Percentiles rank a stretch among this genome's conserved stretches.
Conservation (phyloP, 2,113 vertebrate species). For the Cynocephalus volans region DNA sequence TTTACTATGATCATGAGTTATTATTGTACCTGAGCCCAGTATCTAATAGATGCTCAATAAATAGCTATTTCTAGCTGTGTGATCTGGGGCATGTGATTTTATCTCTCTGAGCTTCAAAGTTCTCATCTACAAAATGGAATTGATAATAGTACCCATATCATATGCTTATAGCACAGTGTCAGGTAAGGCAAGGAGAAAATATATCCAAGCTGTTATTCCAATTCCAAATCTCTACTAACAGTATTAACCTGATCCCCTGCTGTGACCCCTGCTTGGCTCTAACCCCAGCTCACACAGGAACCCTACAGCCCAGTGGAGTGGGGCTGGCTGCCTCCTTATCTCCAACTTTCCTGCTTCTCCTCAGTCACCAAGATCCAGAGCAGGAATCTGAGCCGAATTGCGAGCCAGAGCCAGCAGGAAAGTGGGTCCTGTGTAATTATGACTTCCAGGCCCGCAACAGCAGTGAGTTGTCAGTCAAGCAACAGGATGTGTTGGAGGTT, state of each 20-base stretch:
- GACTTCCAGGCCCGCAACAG: slow-evolving; percentile 95
- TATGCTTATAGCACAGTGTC: background rate
- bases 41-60: background rate
- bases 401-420: background rate
- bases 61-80: background rate
- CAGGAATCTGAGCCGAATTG: slow-evolving; percentile 9
- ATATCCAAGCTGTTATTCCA: background rate
- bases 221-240: background rate
- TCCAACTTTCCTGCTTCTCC: background rate
- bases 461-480: slow-evolving; percentile 94
- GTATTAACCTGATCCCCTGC: slow-evolving; percentile 40
- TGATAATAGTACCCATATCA: background rate
- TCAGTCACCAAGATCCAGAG: slow-evolving; percentile 65
- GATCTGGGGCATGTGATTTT: background rate
- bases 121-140: background rate
- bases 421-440: slow-evolving; percentile 90
- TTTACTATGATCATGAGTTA: background rate
- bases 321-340: background rate
- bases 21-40: background rate
- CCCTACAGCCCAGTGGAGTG: background rate
- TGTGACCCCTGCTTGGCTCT: slow-evolving; percentile 62
- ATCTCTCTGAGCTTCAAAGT: background rate
- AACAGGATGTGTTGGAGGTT: slow-evolving; percentile 92
- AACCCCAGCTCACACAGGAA: slow-evolving; percentile 55
- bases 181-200: background rate